These are phyloP conservation scores for Ephydatia muelleri DNA, from an alignment of 37 sponge, comb jelly and placozoan genomes.

Conservation along the genomic window DNA sequence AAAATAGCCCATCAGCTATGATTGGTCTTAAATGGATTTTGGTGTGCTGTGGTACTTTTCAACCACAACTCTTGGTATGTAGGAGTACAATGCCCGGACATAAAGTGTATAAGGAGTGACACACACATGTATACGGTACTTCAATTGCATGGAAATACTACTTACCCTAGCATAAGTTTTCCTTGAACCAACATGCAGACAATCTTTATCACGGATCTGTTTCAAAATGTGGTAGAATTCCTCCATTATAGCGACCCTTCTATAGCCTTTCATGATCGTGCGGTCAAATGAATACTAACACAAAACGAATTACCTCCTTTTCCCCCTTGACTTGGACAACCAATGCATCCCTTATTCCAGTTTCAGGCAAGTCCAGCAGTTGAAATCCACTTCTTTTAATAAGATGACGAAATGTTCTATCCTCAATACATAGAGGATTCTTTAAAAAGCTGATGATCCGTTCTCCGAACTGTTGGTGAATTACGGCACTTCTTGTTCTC, in stretches of 20 bases:
- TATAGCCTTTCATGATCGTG: not conserved
- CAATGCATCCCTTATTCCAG: not conserved
- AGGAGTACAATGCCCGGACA: not conserved
- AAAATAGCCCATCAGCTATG: not conserved
- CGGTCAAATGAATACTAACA: not conserved
- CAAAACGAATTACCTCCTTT: not conserved
- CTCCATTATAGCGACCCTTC: slow-evolving; percentile 8
- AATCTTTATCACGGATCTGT: slow-evolving; percentile 3
- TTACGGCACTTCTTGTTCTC: not conserved
- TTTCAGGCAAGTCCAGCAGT: not conserved
- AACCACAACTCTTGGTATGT: too few relatives aligned
- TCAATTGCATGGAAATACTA: not conserved
- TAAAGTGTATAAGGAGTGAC: not conserved
- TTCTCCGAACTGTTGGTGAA: not conserved
- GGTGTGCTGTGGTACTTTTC: not conserved
- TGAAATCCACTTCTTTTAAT: not conserved
- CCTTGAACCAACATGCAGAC: slow-evolving; percentile 17
- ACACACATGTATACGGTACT: not conserved
- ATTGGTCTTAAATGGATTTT: not conserved
- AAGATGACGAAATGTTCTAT: not conserved
- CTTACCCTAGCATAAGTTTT: slow-evolving; percentile 27
- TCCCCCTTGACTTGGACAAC: not conserved
- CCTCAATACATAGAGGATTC: not conserved
- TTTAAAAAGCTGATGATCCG: not conserved
- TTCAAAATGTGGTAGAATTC: slow-evolving; percentile 22